phyloP scores from a whole-genome alignment of 2,797 vertebrate genomes.

The Leuciscus waleckii region DNA sequence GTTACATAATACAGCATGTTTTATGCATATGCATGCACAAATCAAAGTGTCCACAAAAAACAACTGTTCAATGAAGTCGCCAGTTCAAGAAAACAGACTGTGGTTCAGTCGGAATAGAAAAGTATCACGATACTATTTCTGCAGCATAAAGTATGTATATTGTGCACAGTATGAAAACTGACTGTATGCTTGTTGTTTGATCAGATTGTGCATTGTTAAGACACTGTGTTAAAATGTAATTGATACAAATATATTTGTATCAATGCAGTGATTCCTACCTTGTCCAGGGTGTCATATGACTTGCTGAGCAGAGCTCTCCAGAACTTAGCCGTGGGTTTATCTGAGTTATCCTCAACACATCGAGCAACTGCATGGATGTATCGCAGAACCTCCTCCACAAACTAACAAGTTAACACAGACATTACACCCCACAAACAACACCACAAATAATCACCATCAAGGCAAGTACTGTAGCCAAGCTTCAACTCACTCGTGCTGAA shows the following conservation, averaged over 20 bases:
- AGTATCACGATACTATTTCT: not conserved
- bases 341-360: constrained; percentile 85
- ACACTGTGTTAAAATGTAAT: not conserved
- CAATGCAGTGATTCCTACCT: constrained; percentile 74
- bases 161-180: not conserved
- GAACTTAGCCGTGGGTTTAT: constrained; percentile 90
- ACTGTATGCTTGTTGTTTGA: not conserved
- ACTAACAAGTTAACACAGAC: constrained; percentile 68
- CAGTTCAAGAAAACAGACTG: not conserved
- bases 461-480: not conserved
- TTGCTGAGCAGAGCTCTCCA: constrained; percentile 95
- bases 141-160: not conserved
- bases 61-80: not conserved
- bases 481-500: constrained; percentile 87
- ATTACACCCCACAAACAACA: not conserved
- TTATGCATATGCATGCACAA: not conserved
- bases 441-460: not conserved
- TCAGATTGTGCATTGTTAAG: not conserved
- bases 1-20: not conserved
- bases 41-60: not conserved
- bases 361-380: constrained; percentile 88
- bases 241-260: not conserved
- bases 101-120: not conserved
- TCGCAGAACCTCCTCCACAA: constrained; percentile 88
- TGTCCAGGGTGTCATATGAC: constrained; percentile 91